A percentile compares a stretch with the other conserved stretches of the same genome.
Evolutionary conservation across 2,113 vertebrate species (phyloP).

Genomic region (Trogon surrucura): DNA sequence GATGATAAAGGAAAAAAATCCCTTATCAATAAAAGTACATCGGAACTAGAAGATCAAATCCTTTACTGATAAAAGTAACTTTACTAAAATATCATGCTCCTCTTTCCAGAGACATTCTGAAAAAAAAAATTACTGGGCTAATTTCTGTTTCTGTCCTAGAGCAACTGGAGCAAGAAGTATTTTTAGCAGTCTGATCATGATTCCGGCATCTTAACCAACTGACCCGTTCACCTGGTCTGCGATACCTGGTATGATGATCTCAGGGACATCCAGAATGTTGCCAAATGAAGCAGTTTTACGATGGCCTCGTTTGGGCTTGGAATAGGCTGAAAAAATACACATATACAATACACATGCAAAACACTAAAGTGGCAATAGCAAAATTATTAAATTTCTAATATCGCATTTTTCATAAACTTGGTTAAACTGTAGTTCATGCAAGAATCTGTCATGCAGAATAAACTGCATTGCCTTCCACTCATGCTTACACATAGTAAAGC

Average conservation of each 20-base stretch:
- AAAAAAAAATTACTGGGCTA: background rate
- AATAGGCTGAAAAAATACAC: constrained; percentile 97
- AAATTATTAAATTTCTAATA: constrained; percentile 77
- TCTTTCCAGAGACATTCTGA: background rate
- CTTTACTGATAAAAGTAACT: background rate
- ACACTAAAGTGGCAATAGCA: constrained; percentile 81
- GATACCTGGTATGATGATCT: constrained; percentile 99
- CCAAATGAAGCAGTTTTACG: constrained; percentile 99
- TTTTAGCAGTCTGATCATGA: constrained; percentile 76
- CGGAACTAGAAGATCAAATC: background rate
- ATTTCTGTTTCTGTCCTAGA: constrained; percentile 8
- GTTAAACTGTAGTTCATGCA: constrained; percentile 82
- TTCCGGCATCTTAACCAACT: constrained; percentile 70
- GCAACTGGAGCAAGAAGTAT: constrained; percentile 87
- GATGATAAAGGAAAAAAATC: background rate
- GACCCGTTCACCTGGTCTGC: constrained; percentile 76
- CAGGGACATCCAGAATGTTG: constrained; percentile 99
- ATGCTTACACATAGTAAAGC: constrained; percentile 77
- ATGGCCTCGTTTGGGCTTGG: constrained; percentile 97
- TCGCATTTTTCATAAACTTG: constrained; percentile 71
- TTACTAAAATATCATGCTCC: background rate
- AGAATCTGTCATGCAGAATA: constrained; percentile 77
- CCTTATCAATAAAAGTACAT: background rate
- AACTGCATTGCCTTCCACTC: constrained; percentile 77
- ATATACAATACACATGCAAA: constrained; percentile 96